Evolutionary conservation across 2,113 vertebrate species (phyloP).

Genomic region (Notarius lentiginosus): DNA sequence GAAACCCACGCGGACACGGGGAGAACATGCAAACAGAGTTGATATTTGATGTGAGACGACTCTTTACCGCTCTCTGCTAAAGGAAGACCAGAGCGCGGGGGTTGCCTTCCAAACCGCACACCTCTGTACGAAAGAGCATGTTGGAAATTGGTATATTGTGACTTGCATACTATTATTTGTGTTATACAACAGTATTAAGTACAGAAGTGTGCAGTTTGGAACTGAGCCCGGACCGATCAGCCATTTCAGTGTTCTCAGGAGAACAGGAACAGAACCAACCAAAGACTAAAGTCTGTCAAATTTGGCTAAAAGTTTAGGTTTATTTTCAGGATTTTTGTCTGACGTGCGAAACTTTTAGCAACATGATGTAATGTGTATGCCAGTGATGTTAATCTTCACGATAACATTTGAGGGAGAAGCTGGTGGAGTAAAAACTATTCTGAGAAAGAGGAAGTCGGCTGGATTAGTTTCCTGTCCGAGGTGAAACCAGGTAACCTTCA

Average conservation of each 20-base stretch:
- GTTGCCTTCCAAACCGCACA: conserved; percentile 26
- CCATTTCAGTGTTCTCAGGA: neutral
- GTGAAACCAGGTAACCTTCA: neutral
- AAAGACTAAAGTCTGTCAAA: neutral
- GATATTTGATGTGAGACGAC: no score
- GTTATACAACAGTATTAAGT: neutral
- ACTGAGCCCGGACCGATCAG: neutral
- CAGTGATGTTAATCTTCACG: neutral
- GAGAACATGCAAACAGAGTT: no score
- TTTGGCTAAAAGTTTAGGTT: neutral
- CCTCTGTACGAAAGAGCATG: neutral
- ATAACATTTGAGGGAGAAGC: neutral
- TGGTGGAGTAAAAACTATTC: neutral
- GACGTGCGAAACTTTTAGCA: neutral
- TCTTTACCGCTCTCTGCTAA: conserved; percentile 55
- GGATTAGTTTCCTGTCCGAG: neutral
- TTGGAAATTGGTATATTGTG: neutral
- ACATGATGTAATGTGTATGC: neutral
- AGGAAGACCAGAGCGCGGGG: conserved; percentile 36
- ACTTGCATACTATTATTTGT: neutral
- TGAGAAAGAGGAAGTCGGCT: neutral
- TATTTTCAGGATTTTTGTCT: neutral
- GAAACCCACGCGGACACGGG: no score
- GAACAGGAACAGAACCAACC: neutral
- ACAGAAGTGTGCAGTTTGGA: conserved; percentile 17